Conservation (phyloP, 2,113 vertebrate species). For the Uria aalge region DNA sequence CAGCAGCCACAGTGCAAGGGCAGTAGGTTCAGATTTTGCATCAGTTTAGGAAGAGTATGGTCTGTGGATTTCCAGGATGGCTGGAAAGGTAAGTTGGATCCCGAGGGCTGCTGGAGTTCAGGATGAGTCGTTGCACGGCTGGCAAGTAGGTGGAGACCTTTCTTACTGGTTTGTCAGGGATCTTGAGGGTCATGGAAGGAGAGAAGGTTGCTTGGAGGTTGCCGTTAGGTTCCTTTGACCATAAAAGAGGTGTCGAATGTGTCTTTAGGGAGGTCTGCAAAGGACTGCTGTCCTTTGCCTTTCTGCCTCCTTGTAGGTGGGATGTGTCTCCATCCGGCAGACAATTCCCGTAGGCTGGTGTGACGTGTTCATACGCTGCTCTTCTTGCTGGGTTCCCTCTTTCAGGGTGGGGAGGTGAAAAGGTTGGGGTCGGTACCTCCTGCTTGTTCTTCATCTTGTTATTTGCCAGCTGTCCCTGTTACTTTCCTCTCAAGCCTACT, state of each 20-base stretch:
- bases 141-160: background rate
- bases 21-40: background rate
- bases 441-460: background rate
- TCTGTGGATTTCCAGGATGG: background rate
- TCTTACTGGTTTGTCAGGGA: background rate
- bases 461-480: background rate
- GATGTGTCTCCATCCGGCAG: background rate
- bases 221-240: background rate
- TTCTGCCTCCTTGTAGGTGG: background rate
- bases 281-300: background rate
- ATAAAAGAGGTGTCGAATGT: background rate
- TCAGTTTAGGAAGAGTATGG: too few relatives aligned
- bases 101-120: background rate
- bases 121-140: background rate
- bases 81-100: background rate
- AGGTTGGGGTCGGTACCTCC: background rate
- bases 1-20: background rate
- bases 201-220: background rate
- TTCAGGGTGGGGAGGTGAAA: background rate
- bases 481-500: background rate
- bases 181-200: background rate
- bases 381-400: background rate
- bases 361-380: fast-evolving
- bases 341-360: background rate
- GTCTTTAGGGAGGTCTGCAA: background rate